Evolutionary conservation across 2,797 vertebrate genomes (phyloP), one percentile per base, ranked within the genome.

Genomic region (Erpetoichthys calabaricus): DNA sequence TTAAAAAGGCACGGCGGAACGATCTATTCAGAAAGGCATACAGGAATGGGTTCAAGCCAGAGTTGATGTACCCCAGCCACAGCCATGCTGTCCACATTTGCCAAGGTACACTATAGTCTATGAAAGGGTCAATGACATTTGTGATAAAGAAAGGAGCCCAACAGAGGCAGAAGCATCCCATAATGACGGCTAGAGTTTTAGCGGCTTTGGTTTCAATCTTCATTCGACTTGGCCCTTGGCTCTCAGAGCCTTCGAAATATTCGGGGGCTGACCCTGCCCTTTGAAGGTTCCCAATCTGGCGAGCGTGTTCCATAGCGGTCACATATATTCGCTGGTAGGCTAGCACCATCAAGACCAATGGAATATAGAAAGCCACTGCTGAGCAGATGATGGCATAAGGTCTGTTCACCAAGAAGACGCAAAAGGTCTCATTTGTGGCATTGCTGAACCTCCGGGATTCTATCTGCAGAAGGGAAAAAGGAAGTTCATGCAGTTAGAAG

Each of bases 61-160:
- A 89, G 74, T 89, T 89, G 57, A 87, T 77, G 60, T 89, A 89
- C 47, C 86, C 86, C 1, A 89, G 76, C 86, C 86, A 89, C 50
- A 89, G 69, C 84, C 86, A 89, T 45, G 86, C 76, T 42, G 83
- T 86, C 86, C 86, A 89, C 64, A 89, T 72, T 74, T 87, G 83
- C 84, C 79, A 82, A 25, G 86, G 86, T 47, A 86, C 85, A 1
- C 80, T 80, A 70, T 89, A 89, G 59, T 76, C 66, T 55, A 87
- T 81, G 66, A 89, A 89, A 7, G 86, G 86, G 70, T 89, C 86
- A 70, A 89, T 78, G 52, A 89, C 68, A 1, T 89, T 89, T 55
- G 85, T 87, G 67, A 88, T 74, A 62, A 88, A 88, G 72, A 88
- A 88, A 0, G 85, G 86, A 0, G 85, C 83, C 86, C 86, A 89